phyloP scores from a whole-genome alignment of 2,113 vertebrate genomes.

The Arizona elegans region DNA sequence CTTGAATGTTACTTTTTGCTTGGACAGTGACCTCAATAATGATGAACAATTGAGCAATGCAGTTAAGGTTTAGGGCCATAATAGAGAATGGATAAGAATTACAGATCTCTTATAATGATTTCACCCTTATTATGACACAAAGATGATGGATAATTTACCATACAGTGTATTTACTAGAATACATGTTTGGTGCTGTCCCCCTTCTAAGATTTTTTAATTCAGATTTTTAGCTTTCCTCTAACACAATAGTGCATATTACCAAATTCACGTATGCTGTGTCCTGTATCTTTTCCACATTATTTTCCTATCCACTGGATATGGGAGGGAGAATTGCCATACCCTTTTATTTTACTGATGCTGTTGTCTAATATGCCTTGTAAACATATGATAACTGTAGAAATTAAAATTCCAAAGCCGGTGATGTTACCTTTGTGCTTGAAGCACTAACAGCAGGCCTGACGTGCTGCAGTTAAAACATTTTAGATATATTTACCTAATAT shows the following conservation, averaged over 20 bases:
- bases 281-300: background rate
- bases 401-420: constrained; percentile 6
- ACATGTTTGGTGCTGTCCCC: background rate
- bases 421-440: constrained; percentile 33
- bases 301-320: background rate
- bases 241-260: background rate
- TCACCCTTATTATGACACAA: background rate
- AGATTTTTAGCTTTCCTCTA: background rate
- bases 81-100: background rate
- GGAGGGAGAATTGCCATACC: background rate
- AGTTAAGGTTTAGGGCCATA: background rate
- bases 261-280: background rate
- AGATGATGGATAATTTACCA: background rate
- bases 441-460: constrained; percentile 17
- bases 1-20: background rate
- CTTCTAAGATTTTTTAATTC: background rate
- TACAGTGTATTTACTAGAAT: background rate
- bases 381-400: background rate
- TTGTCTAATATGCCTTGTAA: background rate
- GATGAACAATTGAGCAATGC: background rate
- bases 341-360: background rate
- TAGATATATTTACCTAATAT: background rate
- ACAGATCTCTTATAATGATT: background rate
- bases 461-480: constrained; percentile 28
- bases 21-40: background rate